Percentiles rank a stretch among this genome's conserved stretches.
Conservation (phyloP, 92 coral and sea anemone species). For the Hydrozoanthus gracilis region DNA sequence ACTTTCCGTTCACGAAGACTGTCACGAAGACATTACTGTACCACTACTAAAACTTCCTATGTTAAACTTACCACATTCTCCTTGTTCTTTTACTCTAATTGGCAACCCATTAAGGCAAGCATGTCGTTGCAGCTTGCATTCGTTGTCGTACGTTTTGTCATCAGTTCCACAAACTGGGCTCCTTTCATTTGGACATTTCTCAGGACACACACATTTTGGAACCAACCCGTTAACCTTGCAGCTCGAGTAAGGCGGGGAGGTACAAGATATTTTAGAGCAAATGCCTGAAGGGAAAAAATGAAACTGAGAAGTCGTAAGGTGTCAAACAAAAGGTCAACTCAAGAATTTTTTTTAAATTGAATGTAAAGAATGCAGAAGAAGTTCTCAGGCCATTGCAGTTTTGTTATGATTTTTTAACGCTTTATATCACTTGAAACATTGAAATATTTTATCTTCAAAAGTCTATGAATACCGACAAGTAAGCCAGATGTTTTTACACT, state of each 20-base stretch:
- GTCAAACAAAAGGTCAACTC: background rate
- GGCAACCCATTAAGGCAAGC: conserved; percentile 28
- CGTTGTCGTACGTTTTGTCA: conserved; percentile 29
- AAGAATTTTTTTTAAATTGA: background rate
- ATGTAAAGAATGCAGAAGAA: too few relatives aligned
- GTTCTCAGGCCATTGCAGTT: too few relatives aligned
- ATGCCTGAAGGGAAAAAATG: background rate
- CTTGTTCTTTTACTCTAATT: conserved; percentile 10
- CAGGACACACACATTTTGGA: conserved; percentile 34
- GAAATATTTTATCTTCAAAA: too few relatives aligned
- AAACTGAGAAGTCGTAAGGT: background rate
- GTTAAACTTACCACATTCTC: conserved; percentile 24
- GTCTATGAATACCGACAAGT: too few relatives aligned
- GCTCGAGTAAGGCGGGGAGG: conserved; percentile 46
- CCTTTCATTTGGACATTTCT: background rate
- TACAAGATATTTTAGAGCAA: conserved; percentile 4
- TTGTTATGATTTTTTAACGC: too few relatives aligned
- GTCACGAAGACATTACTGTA: too few relatives aligned
- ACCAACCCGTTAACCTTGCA: conserved; percentile 16
- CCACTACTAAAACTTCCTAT: too few relatives aligned
- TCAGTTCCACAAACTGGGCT: conserved; percentile 37
- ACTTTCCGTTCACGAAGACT: too few relatives aligned
- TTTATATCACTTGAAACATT: too few relatives aligned
- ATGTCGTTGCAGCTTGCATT: conserved; percentile 27
- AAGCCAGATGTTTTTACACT: too few relatives aligned